A percentile compares a stretch with the other conserved stretches of the same genome.
Conservation (phyloP, 2,113 vertebrate species). For the Macroglossus sobrinus region DNA sequence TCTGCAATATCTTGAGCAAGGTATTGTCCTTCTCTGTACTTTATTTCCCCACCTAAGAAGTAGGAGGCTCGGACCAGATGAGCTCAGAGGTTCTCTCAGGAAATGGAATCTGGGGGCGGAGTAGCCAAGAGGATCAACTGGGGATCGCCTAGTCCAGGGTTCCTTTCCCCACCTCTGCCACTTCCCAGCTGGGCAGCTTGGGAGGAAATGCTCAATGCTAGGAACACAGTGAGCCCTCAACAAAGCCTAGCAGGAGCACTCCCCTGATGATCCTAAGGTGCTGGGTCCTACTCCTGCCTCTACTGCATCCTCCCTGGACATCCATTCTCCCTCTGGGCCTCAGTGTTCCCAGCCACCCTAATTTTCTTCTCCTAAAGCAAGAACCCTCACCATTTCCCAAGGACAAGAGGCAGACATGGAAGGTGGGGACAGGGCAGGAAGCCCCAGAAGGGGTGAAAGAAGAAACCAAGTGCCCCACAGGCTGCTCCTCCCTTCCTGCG, state of each 20-base stretch:
- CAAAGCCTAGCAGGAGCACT: neutral
- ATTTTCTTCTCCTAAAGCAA: neutral
- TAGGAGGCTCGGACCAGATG: neutral
- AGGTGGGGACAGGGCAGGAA: neutral
- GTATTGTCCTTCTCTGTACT: neutral
- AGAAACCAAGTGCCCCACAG: neutral
- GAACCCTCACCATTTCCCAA: neutral
- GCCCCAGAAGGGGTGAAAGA: neutral
- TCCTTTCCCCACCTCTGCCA: accelerated
- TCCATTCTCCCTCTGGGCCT: neutral
- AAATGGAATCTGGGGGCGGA: accelerated
- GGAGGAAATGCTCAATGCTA: neutral
- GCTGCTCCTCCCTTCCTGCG: slow-evolving; percentile 47
- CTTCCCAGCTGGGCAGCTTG: neutral
- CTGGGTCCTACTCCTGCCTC: neutral
- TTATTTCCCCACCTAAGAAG: neutral
- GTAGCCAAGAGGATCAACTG: neutral
- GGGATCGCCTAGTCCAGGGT: neutral
- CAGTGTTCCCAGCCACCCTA: neutral
- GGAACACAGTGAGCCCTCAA: neutral
- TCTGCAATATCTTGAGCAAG: neutral
- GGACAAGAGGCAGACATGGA: neutral
- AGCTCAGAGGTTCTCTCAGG: neutral
- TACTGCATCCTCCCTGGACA: neutral
- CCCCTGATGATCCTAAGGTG: neutral